Evolutionary conservation across 2,888 invertebrate species (phyloP).

Genomic region (Lochmaea crataegi): DNA sequence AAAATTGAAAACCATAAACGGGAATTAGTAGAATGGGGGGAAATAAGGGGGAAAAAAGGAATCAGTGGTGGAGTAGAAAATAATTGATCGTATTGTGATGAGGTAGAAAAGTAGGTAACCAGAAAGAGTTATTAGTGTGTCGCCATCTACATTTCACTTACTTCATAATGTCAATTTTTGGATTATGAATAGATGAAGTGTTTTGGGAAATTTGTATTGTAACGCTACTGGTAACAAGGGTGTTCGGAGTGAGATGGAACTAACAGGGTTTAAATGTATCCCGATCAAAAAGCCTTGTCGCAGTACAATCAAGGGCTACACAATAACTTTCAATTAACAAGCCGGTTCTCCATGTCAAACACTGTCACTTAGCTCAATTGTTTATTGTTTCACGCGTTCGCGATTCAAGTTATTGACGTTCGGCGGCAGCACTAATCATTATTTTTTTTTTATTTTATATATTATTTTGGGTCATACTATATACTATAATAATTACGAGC

Average conservation of each 20-base stretch:
- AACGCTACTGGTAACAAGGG: not conserved
- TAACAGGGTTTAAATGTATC: conserved; percentile 29
- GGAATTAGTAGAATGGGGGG: conserved; percentile 49
- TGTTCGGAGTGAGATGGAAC: conserved; percentile 12
- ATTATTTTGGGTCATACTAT: not conserved
- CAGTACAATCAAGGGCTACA: conserved; percentile 61
- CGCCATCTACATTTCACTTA: too few relatives aligned
- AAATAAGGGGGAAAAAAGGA: not conserved
- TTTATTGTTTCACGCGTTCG: conserved; percentile 58
- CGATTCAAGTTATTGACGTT: not conserved
- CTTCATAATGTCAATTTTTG: too few relatives aligned
- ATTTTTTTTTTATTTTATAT: not conserved
- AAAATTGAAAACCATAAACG: conserved; percentile 56
- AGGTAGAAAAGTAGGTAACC: too few relatives aligned
- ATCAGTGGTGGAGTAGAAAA: not conserved
- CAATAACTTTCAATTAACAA: conserved; percentile 65
- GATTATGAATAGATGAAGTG: too few relatives aligned
- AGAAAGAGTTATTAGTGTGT: too few relatives aligned
- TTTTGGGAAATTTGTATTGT: not conserved
- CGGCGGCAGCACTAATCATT: not conserved
- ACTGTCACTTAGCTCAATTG: conserved; percentile 64
- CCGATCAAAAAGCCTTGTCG: conserved; percentile 37
- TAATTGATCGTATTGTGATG: too few relatives aligned
- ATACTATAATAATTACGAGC: not conserved
- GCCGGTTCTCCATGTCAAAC: conserved; percentile 58